Evolutionary conservation across 2,113 vertebrate species (phyloP), one percentile per base, ranked within the genome.

Genomic region (Thalassoma bifasciatum): DNA sequence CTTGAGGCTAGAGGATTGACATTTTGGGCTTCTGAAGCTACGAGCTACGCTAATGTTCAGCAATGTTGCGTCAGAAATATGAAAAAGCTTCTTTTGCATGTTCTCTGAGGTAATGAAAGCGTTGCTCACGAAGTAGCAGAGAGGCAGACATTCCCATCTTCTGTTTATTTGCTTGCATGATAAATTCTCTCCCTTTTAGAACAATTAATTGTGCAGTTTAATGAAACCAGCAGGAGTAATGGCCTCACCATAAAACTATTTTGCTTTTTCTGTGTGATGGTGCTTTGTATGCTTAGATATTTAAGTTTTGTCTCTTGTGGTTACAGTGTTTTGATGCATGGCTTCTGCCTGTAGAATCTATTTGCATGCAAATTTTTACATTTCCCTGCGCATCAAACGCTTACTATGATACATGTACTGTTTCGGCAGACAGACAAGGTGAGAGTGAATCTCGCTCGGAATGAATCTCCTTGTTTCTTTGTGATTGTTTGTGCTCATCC

Each of bases 361-460:
- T 91, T 92, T 90, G 83, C 86, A 90, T 91, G 91, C 87, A 92
- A 83, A 89, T 91, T 87, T 90, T 84, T 88, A 83, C 88, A 82
- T 83, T 87, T 84, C 82, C 79, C 72, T 76, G 23, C 49, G 60
- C 86, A 83, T 92, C 85, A 87, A 79, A 88, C 72, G 68, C 77
- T 86, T 79, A 81, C 79, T 82, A 60, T 88, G 82, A 86, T 82
- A 82, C 87, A 87, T 90, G 84, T 71, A 79, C 64, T 86, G 81
- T 89, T 78, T 79, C 80, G 66, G 21, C 36, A 75, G 53, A 83
- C 72, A 84, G 81, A 84, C 83, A 81, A 74, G 80, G 74, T 77
- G 85, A 79, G 82, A 80, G 76, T 64, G 87, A 82, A 84, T 86
- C 81, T 81, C 17, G 22, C 63, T 79, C 69, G 6, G 67, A 86